Base-by-base conservation (phyloP, 2,888 invertebrate species). In the Ligdia adustata region DNA sequence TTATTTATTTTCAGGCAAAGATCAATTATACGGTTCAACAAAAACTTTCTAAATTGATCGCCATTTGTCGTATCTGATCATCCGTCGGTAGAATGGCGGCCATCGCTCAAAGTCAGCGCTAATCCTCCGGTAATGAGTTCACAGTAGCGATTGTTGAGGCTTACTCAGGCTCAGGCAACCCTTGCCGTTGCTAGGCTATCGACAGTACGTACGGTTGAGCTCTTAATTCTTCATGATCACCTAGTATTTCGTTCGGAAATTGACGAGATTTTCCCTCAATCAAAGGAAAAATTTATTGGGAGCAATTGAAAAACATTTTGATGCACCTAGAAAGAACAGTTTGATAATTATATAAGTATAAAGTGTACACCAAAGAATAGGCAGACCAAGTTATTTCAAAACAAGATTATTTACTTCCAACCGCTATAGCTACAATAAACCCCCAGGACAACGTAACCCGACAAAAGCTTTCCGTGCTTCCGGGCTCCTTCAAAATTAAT, bases 91-190 rank as follows among this genome's bases (percentile, higher is more conserved):
- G 28, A 81, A 81, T 76, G 73, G 70, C 64, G 70, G 70, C 72
- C 66, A 87, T 86, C 82, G 70, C 72, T 86, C 86, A 88, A 83
- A 82, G 85, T 86, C 84, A 79, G 66, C 70, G 75, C 67, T 85
- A 83, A 86, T 86, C 85, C 83, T 61, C 61, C 58, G 73, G 75
- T 82, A 87, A 86, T 85, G 85, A 84, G 83, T 83, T 82, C 77
- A 81, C 79, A 80, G 79, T 77, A 81, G 75, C 76, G 80, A 82
- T 80, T 75, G 80, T 75, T 72, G 69, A 67, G 63, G 68, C 66
- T 75, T 74, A 74, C 55, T 62, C 34, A 55, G 59, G 48, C 62
- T 58, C 57, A 55, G 60, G 9, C 63, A 58, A 62, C 57, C 62
- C 62, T 55, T 52, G 45, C 33, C 60, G 60, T 55, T 52, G 46